Evolutionary conservation across 2,797 vertebrate genomes (phyloP).

Genomic region (Ciconia nigra): DNA sequence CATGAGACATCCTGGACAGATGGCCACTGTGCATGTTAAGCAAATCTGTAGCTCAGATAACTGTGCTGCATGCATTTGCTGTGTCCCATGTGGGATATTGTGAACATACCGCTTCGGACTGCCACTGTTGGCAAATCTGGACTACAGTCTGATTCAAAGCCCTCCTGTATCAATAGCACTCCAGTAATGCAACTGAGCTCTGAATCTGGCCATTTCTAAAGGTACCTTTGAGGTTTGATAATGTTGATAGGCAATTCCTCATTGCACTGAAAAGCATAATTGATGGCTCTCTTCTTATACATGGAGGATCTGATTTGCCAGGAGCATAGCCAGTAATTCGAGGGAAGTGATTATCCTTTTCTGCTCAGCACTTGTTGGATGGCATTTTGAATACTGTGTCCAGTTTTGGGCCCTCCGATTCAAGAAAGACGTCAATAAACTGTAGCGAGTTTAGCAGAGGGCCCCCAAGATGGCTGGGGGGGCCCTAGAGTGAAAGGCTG

Average conservation of each 20-base stretch:
- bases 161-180: too few relatives aligned
- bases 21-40: not conserved
- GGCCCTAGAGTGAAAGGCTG: not conserved
- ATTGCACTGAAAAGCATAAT: not conserved
- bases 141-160: not conserved
- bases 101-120: rapidly evolving
- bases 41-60: not conserved
- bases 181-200: not conserved
- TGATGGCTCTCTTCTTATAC: not conserved
- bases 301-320: not conserved
- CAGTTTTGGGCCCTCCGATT: not conserved
- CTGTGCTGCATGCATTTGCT: not conserved
- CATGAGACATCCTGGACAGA: not conserved
- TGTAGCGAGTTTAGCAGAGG: not conserved
- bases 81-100: not conserved
- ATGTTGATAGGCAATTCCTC: not conserved
- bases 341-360: not conserved
- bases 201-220: not conserved
- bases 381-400: not conserved
- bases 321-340: not conserved
- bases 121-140: not conserved
- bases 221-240: not conserved
- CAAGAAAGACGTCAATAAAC: not conserved
- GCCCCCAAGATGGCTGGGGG: not conserved
- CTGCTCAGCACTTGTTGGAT: not conserved